A percentile compares a stretch with the other conserved stretches of the same genome.
These are phyloP conservation scores for Anableps anableps DNA, from an alignment of 2,797 vertebrate species.

Conservation along the genomic window DNA sequence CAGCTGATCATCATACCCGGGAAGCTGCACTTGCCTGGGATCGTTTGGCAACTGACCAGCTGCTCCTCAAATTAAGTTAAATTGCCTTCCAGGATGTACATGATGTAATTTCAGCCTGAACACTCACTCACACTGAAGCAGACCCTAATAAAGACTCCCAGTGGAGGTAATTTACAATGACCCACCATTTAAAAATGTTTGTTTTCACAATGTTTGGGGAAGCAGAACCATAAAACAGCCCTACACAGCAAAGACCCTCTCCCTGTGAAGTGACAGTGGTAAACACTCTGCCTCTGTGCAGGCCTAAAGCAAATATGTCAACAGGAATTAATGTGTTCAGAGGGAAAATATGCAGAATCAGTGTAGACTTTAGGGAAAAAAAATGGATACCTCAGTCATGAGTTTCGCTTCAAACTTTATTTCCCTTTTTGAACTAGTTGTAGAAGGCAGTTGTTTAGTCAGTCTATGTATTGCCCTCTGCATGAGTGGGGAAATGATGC, in stretches of 20 bases:
- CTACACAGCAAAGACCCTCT: not conserved
- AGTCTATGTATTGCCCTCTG: slow-evolving; percentile 27
- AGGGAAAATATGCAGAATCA: slow-evolving; percentile 2
- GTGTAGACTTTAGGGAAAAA: not conserved
- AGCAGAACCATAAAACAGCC: not conserved
- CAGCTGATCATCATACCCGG: slow-evolving; percentile 39
- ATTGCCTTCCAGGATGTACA: slow-evolving; percentile 61
- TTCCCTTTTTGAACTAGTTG: slow-evolving; percentile 14
- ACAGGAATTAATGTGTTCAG: slow-evolving; percentile 9
- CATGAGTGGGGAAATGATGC: slow-evolving; percentile 30
- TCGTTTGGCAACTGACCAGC: slow-evolving; percentile 54
- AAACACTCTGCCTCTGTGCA: not conserved
- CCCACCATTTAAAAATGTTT: slow-evolving; percentile 5
- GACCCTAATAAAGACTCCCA: not conserved
- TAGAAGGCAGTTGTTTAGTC: slow-evolving; percentile 9
- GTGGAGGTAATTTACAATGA: not conserved
- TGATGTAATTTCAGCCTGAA: slow-evolving; percentile 27
- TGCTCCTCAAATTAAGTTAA: slow-evolving; percentile 71
- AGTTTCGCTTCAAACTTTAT: slow-evolving; percentile 17
- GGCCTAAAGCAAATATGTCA: slow-evolving; percentile 13
- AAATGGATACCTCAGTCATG: not conserved
- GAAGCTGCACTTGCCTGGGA: slow-evolving; percentile 69
- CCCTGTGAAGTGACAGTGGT: not conserved
- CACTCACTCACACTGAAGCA: not conserved
- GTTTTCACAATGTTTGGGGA: not conserved